Evolutionary conservation across 2,113 vertebrate genomes (phyloP), one percentile per base, ranked within the genome.

Genomic region (Euleptes europaea): DNA sequence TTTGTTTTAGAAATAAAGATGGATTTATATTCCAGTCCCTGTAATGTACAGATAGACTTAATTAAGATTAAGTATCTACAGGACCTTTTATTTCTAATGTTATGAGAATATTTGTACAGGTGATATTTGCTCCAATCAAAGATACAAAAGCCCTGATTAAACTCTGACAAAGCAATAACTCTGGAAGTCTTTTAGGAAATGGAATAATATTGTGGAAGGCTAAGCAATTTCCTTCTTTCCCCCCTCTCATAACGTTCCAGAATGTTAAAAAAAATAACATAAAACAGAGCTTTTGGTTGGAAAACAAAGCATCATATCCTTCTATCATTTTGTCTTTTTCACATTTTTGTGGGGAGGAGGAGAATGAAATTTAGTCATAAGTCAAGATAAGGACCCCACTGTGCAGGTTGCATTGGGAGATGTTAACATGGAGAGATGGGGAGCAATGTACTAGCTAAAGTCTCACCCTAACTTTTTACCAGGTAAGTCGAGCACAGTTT

Each of bases 1-100:
- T 84, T 15, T 31, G 78, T 51, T 28, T 26, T 44, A 78, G 75
- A 81, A 87, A 79, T 70, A 69, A 85, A 75, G 40, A 47, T 69
- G 19, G 9, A 82, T 87, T 54, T 86, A 17, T 84, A 87, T 84
- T 42, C 38, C 7, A 26, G 28, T 76, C 75, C 60, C 28, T 82
- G 49, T 28, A 54, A n/a, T 33, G 6, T 82, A 38, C 33, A 11
- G 82, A 75, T 14, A 9, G 66, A 82, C 3, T 40, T 47, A 5
- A 67, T 11, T 80, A 81, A 75, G 7, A 67, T 11, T 80, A 81
- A 78, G n/a, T 33, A 44, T 72, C 84, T 38, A 57, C 54, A 31
- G 31, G 28, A 78, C 42, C 31, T 38, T 42, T 21, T 77, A 14
- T 63, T 88, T 83, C 42, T 81, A 67, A 21, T 76, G 73, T 84